Conservation (phyloP, 2,888 invertebrate species). For the Cancer borealis region DNA sequence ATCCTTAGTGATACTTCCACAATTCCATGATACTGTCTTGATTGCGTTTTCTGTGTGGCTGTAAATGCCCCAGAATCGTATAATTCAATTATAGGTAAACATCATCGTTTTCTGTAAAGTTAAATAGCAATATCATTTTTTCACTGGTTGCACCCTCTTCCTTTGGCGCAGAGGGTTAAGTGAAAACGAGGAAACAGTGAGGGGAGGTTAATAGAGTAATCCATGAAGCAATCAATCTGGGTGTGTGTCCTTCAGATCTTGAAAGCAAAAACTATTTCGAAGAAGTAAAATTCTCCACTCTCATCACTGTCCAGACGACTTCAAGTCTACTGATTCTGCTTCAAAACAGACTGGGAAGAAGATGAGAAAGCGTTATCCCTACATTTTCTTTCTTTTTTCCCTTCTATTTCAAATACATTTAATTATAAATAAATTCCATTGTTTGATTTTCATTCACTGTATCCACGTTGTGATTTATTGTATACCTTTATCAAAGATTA, state of each 20-base stretch:
- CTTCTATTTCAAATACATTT: background rate
- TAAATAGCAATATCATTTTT: background rate
- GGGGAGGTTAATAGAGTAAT: constrained; percentile 37
- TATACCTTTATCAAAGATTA: background rate
- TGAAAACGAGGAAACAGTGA: constrained; percentile 30
- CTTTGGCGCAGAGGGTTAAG: background rate
- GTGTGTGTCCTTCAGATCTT: constrained; percentile 30
- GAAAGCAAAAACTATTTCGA: background rate
- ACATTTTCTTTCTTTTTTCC: background rate
- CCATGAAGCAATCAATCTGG: constrained; percentile 16
- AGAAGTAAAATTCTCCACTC: background rate
- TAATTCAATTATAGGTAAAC: background rate
- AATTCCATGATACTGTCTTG: background rate
- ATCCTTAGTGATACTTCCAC: too few relatives aligned
- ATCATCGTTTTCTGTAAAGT: background rate
- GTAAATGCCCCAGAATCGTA: background rate
- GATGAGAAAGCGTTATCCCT: background rate
- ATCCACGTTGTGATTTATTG: background rate
- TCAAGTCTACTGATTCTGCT: background rate
- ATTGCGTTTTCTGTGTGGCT: background rate
- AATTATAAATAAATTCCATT: background rate
- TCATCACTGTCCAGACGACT: background rate
- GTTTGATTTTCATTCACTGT: background rate
- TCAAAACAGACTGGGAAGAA: background rate
- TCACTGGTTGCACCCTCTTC: background rate